phyloP scores from a whole-genome alignment of 2,113 vertebrate species.

The Oreotrochilus melanogaster region DNA sequence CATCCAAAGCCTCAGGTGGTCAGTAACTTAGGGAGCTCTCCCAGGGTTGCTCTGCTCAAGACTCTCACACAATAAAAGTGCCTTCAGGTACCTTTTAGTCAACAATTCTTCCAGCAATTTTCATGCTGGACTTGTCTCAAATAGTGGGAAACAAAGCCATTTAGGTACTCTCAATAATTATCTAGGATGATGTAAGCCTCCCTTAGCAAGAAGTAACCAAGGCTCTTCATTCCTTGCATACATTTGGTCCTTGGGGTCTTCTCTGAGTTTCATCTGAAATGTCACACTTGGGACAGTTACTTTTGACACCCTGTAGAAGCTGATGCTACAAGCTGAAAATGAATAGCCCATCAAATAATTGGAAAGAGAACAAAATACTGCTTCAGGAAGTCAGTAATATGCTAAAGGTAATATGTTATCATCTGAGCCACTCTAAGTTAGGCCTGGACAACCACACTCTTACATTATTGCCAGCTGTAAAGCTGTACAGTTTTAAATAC shows the following conservation, averaged over 20 bases:
- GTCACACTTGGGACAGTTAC: not conserved
- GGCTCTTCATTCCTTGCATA: not conserved
- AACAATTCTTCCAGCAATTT: not conserved
- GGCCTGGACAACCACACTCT: not conserved
- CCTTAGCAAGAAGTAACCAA: not conserved
- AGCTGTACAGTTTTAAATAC: not conserved
- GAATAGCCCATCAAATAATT: not conserved
- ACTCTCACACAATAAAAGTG: not conserved
- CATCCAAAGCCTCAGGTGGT: not conserved
- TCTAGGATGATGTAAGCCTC: not conserved
- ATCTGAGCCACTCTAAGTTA: not conserved
- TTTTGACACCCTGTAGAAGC: not conserved
- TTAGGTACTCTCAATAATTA: not conserved
- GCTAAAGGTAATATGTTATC: not conserved
- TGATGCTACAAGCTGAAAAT: not conserved
- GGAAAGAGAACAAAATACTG: not conserved
- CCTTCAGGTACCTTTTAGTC: not conserved
- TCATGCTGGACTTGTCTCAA: not conserved
- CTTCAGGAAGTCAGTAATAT: not conserved
- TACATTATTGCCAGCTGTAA: not conserved
- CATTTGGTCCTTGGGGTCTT: not conserved
- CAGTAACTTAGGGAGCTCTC: not conserved
- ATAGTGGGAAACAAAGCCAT: not conserved
- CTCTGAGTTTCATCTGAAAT: not conserved
- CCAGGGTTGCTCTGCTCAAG: not conserved